phyloP scores from a whole-genome alignment of 2,113 vertebrate species.

The Corythaeola cristata region DNA sequence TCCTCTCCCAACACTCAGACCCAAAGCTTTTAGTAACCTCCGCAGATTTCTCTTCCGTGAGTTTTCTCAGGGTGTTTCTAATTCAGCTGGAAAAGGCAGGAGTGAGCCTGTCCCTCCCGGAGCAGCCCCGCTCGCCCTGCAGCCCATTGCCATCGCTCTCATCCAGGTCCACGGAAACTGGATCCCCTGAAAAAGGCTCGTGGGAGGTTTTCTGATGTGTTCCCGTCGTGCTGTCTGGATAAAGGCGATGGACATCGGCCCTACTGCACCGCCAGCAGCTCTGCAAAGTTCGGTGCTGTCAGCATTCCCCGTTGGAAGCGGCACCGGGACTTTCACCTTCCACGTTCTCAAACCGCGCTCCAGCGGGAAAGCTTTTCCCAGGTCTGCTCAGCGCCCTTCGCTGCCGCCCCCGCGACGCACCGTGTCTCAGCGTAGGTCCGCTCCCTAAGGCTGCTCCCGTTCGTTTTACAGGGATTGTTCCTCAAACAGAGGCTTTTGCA shows the following conservation, averaged over 20 bases:
- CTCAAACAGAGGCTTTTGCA: rapidly evolving
- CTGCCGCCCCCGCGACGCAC: not conserved
- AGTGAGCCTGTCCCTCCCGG: not conserved
- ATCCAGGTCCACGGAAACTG: not conserved
- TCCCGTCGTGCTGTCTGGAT: not conserved
- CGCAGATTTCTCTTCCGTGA: not conserved
- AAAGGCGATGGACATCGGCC: not conserved
- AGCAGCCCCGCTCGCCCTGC: not conserved
- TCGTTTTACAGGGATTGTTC: rapidly evolving
- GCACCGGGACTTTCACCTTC: not conserved
- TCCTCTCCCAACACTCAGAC: not conserved
- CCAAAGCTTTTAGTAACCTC: not conserved
- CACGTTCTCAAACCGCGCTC: not conserved
- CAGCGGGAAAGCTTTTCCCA: slow-evolving; percentile 46
- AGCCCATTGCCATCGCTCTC: not conserved
- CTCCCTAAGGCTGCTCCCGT: not conserved
- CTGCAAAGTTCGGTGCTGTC: not conserved
- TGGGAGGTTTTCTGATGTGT: not conserved
- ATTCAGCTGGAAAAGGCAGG: not conserved
- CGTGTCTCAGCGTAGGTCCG: rapidly evolving
- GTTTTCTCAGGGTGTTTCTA: not conserved
- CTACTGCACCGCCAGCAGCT: not conserved
- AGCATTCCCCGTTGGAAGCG: not conserved
- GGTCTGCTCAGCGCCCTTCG: not conserved
- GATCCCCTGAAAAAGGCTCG: not conserved